Conservation (phyloP, 2,888 invertebrate genomes). For the Pachliopta kotzebuea region DNA sequence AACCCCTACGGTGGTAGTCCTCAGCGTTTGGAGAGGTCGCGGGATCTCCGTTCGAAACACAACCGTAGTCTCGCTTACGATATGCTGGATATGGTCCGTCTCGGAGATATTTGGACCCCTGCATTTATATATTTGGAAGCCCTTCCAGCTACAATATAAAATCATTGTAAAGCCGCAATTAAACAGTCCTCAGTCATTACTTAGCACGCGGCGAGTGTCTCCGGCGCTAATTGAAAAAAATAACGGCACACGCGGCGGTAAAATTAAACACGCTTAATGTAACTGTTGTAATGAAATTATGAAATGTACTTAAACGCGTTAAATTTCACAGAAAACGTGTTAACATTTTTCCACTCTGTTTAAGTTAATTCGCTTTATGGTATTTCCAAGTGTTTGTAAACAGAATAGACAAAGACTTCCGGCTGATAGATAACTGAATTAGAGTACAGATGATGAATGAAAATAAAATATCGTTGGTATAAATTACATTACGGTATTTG, state of each 20-base stretch:
- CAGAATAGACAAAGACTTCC: too few relatives aligned
- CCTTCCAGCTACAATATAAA: background rate
- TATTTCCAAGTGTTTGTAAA: background rate
- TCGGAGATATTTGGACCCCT: too few relatives aligned
- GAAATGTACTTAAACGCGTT: slow-evolving; percentile 5
- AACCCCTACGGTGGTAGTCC: too few relatives aligned
- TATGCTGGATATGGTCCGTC: too few relatives aligned
- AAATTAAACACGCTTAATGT: slow-evolving; percentile 23
- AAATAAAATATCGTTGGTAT: too few relatives aligned
- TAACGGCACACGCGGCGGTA: slow-evolving; percentile 17
- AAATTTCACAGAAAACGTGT: slow-evolving; percentile 7
- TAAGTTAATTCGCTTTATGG: background rate
- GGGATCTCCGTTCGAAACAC: too few relatives aligned
- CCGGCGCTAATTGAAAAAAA: slow-evolving; percentile 28
- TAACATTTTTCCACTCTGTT: slow-evolving; percentile 4
- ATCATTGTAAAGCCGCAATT: slow-evolving; percentile 4
- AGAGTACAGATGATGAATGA: too few relatives aligned
- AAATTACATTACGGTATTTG: too few relatives aligned
- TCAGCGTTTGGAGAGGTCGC: too few relatives aligned
- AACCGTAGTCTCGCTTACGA: too few relatives aligned
- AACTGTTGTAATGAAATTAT: slow-evolving; percentile 23
- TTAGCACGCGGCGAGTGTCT: slow-evolving; percentile 12
- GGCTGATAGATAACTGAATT: too few relatives aligned
- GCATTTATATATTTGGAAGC: background rate
- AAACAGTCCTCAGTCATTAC: slow-evolving; percentile 18